phyloP scores from a whole-genome alignment of 1,140 invertebrate species.

The Camponotus pennsylvanicus region DNA sequence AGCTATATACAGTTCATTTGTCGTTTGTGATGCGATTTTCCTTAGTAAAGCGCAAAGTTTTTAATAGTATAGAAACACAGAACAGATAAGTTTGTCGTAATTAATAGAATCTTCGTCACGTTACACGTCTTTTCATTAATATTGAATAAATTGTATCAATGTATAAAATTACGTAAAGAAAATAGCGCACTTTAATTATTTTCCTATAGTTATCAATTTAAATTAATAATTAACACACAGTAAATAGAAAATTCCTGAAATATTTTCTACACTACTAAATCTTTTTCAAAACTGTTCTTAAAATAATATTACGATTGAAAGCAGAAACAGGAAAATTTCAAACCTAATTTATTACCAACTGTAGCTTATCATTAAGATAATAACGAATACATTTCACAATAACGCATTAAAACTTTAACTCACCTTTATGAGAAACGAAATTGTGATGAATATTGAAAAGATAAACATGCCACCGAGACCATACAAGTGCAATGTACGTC shows the following conservation, averaged over 20 bases:
- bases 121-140: neutral
- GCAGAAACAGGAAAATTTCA: neutral
- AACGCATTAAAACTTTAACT: conserved; percentile 74
- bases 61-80: conserved; percentile 7
- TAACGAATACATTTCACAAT: neutral
- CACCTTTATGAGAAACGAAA: conserved; percentile 97
- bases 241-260: neutral
- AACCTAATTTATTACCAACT: neutral
- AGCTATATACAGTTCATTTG: conserved; percentile 78
- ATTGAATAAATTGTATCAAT: neutral
- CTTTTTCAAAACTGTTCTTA: neutral
- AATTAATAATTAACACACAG: neutral
- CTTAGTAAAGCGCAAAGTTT: conserved; percentile 38
- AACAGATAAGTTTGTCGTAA: conserved; percentile 5
- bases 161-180: neutral
- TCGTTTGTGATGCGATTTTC: conserved; percentile 60
- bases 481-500: conserved; percentile 97
- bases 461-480: conserved; percentile 99
- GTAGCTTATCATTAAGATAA: neutral
- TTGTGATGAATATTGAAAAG: conserved; percentile 98
- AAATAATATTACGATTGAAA: neutral
- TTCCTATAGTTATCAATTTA: no score
- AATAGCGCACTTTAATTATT: neutral
- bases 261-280: neutral
- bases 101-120: neutral